Conservation (phyloP, 2,888 invertebrate species). For the Thysanoteuthis rhombus region DNA sequence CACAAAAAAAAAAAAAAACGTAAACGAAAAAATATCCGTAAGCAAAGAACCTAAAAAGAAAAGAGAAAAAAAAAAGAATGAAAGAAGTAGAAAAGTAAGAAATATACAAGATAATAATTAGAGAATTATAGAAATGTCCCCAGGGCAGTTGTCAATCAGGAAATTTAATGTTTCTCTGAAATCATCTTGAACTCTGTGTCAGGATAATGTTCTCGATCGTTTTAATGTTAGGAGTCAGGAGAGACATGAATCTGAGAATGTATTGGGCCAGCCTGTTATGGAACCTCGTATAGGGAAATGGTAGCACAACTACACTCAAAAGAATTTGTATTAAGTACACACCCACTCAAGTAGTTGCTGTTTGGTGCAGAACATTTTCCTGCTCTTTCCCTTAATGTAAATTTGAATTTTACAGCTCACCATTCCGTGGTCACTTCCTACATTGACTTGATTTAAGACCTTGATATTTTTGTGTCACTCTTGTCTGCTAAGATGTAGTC, state of each 20-base stretch:
- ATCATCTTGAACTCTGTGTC: not conserved
- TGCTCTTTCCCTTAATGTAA: too few relatives aligned
- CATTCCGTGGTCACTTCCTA: too few relatives aligned
- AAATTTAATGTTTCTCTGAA: not conserved
- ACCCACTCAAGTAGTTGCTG: not conserved
- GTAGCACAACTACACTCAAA: not conserved
- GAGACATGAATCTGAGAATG: not conserved
- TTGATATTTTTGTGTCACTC: too few relatives aligned
- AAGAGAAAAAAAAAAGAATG: too few relatives aligned
- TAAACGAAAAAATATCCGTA: not conserved
- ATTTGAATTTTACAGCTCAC: too few relatives aligned
- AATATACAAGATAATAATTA: not conserved
- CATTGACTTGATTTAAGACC: too few relatives aligned
- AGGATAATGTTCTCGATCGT: not conserved
- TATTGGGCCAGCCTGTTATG: not conserved
- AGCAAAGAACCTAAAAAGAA: not conserved
- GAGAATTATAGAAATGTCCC: not conserved
- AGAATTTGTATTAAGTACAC: not conserved
- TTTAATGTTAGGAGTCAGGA: not conserved
- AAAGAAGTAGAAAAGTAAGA: not conserved
- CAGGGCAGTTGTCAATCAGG: not conserved
- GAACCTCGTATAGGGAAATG: not conserved
- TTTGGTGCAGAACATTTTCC: too few relatives aligned
- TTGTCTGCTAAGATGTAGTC: too few relatives aligned
- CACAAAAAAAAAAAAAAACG: too few relatives aligned